Conservation (phyloP, 2,888 invertebrate species). For the Hypomecis atomaria region DNA sequence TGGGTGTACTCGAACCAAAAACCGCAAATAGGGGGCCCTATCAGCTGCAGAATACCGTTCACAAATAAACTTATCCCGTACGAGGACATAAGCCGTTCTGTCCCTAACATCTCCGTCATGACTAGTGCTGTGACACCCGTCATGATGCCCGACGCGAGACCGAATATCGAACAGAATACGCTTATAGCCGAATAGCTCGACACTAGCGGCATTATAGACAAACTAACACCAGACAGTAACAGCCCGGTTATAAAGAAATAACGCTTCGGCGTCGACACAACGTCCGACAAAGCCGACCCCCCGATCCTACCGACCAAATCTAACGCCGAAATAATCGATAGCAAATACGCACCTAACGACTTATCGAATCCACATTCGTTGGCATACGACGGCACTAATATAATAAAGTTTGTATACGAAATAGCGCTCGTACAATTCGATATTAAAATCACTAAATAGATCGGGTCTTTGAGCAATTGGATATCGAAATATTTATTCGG, state of each 20-base stretch:
- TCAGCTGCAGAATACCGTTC: slow-evolving; percentile 91
- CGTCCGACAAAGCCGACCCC: slow-evolving; percentile 92
- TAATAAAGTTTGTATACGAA: slow-evolving; percentile 94
- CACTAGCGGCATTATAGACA: slow-evolving; percentile 89
- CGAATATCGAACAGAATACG: slow-evolving; percentile 90
- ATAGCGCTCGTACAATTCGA: slow-evolving; percentile 95
- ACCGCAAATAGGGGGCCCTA: slow-evolving; percentile 94
- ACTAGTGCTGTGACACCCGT: slow-evolving; percentile 94
- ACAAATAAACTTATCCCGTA: slow-evolving; percentile 94
- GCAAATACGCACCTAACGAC: slow-evolving; percentile 87
- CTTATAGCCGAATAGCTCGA: slow-evolving; percentile 86
- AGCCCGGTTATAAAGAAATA: slow-evolving; percentile 93
- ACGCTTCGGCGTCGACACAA: slow-evolving; percentile 90
- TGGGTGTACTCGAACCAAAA: slow-evolving; percentile 86
- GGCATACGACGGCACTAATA: slow-evolving; percentile 92
- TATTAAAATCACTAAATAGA: slow-evolving; percentile 92
- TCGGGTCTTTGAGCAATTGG: slow-evolving; percentile 89
- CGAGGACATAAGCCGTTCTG: slow-evolving; percentile 92
- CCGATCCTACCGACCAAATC: slow-evolving; percentile 94
- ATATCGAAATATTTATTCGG: slow-evolving; percentile 90
- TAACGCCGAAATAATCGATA: slow-evolving; percentile 92
- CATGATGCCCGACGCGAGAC: slow-evolving; percentile 92
- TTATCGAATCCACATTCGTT: slow-evolving; percentile 88
- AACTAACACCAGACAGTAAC: slow-evolving; percentile 89
- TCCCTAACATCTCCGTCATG: slow-evolving; percentile 94